These are phyloP conservation scores for Cylloceria caligata DNA, from an alignment of 2,888 invertebrate genomes.

Conservation along the genomic window DNA sequence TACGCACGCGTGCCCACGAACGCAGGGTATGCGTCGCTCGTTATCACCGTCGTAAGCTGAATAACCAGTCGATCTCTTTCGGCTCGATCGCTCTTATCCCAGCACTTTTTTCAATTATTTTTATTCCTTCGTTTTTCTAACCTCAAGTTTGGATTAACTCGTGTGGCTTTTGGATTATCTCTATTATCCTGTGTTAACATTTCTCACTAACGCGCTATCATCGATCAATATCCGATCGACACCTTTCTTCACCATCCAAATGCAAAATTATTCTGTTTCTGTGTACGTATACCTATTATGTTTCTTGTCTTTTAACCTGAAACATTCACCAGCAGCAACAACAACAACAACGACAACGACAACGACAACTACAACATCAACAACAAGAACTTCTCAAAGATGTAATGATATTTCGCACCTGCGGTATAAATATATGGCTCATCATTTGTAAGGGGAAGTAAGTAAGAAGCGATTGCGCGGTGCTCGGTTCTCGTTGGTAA, in stretches of 20 bases:
- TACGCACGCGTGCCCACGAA: conserved; percentile 33
- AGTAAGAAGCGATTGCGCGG: conserved; percentile 3
- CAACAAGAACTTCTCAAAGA: conserved; percentile 1
- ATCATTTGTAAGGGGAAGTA: conserved; percentile 8
- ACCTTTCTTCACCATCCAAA: too few relatives aligned
- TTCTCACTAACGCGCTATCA: too few relatives aligned
- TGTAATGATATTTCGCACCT: conserved; percentile 22
- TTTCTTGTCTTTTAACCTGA: too few relatives aligned
- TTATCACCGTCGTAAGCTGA: conserved; percentile 76
- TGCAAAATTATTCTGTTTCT: too few relatives aligned
- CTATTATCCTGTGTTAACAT: not conserved
- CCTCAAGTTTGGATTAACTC: not conserved
- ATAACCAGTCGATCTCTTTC: conserved; percentile 54
- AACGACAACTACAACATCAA: not conserved
- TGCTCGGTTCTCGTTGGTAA: not conserved
- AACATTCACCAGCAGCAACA: too few relatives aligned
- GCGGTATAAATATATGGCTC: not conserved
- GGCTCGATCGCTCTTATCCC: not conserved
- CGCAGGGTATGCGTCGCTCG: conserved; percentile 75
- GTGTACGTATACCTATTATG: too few relatives aligned
- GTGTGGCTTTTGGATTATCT: not conserved
- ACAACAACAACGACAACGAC: too few relatives aligned
- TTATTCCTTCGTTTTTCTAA: not conserved
- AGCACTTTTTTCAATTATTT: not conserved
- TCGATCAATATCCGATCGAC: too few relatives aligned